phyloP scores from a whole-genome alignment of 2,113 vertebrate genomes.

The Ictalurus punctatus region DNA sequence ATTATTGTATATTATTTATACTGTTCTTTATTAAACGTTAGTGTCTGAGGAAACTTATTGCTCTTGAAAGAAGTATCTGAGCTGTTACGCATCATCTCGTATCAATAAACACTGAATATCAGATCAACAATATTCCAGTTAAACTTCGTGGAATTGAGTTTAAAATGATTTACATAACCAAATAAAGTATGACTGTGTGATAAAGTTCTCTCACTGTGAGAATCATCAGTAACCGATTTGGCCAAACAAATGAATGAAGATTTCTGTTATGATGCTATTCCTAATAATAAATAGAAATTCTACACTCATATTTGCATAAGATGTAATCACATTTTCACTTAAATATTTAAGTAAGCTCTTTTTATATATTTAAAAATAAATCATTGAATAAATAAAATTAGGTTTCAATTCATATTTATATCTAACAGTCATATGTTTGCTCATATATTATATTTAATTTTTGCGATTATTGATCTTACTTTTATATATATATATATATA shows the following conservation, averaged over 20 bases:
- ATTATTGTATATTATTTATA: too few relatives aligned
- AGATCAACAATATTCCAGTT: neutral
- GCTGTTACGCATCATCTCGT: neutral
- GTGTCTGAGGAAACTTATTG: neutral
- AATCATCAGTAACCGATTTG: neutral
- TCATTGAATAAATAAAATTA: conserved; percentile 10
- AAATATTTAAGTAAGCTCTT: neutral
- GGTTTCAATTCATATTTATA: neutral
- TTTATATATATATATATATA: too few relatives aligned
- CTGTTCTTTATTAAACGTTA: neutral
- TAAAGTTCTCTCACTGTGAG: neutral
- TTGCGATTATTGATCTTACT: conserved; percentile 7
- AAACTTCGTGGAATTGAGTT: neutral
- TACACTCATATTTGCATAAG: conserved; percentile 8
- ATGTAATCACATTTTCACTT: neutral
- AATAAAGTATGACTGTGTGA: neutral
- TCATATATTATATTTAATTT: conserved; percentile 4
- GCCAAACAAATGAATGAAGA: neutral
- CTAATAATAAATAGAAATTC: neutral
- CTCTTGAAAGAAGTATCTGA: neutral
- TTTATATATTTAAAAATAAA: neutral
- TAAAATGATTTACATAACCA: neutral
- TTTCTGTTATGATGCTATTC: neutral
- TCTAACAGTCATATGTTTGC: neutral
- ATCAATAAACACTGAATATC: neutral